A percentile compares a stretch with the other conserved stretches of the same genome.
Conservation (phyloP, 2,113 vertebrate genomes). For the Ancistrus triradiatus region DNA sequence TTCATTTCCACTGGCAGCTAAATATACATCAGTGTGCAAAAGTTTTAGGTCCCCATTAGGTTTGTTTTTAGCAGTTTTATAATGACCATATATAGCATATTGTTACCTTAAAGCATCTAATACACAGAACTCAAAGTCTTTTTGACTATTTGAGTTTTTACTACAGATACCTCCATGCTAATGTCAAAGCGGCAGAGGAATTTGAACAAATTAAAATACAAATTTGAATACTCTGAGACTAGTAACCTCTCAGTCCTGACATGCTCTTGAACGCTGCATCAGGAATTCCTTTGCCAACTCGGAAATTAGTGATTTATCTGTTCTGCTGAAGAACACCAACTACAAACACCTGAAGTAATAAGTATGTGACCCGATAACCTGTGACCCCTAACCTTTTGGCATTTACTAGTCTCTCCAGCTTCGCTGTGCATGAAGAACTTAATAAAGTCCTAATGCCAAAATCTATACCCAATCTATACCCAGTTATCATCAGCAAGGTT, state of each 20-base stretch:
- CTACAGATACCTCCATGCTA: no score
- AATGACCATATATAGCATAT: no score
- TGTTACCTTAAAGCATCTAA: no score
- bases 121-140: no score
- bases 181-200: no score
- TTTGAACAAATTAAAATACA: no score
- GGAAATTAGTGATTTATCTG: background rate
- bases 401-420: slow-evolving; percentile 1
- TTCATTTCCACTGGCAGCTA: no score
- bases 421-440: slow-evolving; percentile 2
- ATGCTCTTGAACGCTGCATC: background rate
- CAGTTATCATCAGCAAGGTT: background rate
- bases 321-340: background rate
- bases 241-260: no score
- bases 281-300: background rate
- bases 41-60: no score
- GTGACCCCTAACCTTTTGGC: slow-evolving; percentile 22
- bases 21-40: no score
- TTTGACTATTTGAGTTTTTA: no score
- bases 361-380: slow-evolving; percentile 16
- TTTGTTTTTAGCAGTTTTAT: no score
- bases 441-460: slow-evolving; percentile 21
- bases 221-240: background rate
- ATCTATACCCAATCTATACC: slow-evolving; percentile 11
- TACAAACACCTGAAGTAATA: slow-evolving; percentile 21